Base-by-base conservation (phyloP, 1,140 invertebrate genomes). In the Trichonephila inaurata region DNA sequence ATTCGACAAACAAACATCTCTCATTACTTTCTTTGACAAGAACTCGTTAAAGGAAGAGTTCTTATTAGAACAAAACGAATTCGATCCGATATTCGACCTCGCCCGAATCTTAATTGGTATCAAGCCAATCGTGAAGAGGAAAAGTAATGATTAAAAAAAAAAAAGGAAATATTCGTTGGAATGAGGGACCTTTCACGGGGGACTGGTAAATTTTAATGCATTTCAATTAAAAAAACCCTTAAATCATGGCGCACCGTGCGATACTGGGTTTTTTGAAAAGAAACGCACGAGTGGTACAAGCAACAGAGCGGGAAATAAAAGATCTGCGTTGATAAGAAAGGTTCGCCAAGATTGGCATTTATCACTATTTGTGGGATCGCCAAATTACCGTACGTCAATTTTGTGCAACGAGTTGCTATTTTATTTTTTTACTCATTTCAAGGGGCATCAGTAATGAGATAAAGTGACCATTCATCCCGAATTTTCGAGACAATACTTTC, bases 151-250 rank as follows among this genome's bases (percentile, higher is more conserved):
- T 33, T 12, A 33, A 77, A 77, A 40, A 77, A 77, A 40, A 77
- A 60, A 18, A 44, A 69, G 8, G 18, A 69, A 81, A 81, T 21
- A 81, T n/a, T 40, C 89, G 89, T 90, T 82, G 69, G 64, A 77
- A 60, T 81, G 44, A 77, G 62, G 66, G 40, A 60, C 44, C 40
- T 81, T 77, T 90, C 28, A 81, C 69, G 64, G n/a, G n/a, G n/a
- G 89, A 81, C 69, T 81, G 66, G 72, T 81, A 90, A 90, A 61
- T 90, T 81, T 58, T 51, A 69, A 90, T 90, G 69, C 44, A 33
- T 16, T 40, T 72, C 89, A 90, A 90, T 90, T 90, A 90, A 90
- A 90, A 86, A 90, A 90, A 90, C 89, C 69, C 58, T 90, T 72
- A 72, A 90, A 28, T 44, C 89, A 90, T 90, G 82, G 69, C 51